Evolutionary conservation across 2,888 invertebrate species (phyloP).

Genomic region (Idaea biselata): DNA sequence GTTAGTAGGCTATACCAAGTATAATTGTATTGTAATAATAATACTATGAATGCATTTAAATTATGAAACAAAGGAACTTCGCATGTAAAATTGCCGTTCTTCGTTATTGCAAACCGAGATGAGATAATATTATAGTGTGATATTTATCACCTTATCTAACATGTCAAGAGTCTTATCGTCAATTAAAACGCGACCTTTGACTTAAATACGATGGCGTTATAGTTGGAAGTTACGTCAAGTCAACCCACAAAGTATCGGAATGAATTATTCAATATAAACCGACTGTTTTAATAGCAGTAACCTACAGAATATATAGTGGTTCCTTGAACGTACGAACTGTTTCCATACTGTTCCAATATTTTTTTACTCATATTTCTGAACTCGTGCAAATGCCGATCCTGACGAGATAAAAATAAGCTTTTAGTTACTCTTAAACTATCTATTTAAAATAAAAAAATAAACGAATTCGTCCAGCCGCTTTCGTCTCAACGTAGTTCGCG

Average conservation of each 20-base stretch:
- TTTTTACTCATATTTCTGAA: background rate
- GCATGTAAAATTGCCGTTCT: background rate
- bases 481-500: too few relatives aligned
- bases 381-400: background rate
- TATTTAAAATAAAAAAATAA: too few relatives aligned
- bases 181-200: constrained; percentile 26
- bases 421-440: too few relatives aligned
- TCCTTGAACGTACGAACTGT: constrained; percentile 34
- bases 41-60: background rate
- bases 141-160: background rate
- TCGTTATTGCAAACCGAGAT: background rate
- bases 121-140: background rate
- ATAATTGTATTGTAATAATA: background rate
- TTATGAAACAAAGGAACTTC: background rate
- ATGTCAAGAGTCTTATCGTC: background rate
- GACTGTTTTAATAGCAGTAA: constrained; percentile 42
- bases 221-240: constrained; percentile 40
- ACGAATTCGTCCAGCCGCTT: too few relatives aligned
- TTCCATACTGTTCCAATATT: constrained; percentile 19
- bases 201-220: constrained; percentile 19
- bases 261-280: constrained; percentile 51
- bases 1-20: too few relatives aligned
- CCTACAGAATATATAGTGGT: constrained; percentile 44
- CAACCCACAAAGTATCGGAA: constrained; percentile 33
- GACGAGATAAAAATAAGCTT: background rate